These are phyloP conservation scores for Vicugna pacos DNA, from an alignment of 2,113 vertebrate genomes.

Conservation along the genomic window DNA sequence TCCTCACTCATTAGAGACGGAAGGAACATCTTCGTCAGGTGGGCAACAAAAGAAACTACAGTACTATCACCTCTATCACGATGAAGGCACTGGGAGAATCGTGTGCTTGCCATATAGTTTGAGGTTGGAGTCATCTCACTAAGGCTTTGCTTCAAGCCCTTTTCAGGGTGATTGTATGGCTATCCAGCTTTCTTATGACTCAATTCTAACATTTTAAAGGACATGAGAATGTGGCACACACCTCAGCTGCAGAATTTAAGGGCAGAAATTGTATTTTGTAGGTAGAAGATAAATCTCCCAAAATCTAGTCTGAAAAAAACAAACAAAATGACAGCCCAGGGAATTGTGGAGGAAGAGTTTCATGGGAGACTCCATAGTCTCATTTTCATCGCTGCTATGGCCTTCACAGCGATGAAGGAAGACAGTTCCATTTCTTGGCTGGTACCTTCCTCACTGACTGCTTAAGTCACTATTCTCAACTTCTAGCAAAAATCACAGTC, in stretches of 20 bases:
- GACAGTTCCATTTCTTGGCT: neutral
- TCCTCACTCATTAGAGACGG: slow-evolving; percentile 67
- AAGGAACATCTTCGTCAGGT: neutral
- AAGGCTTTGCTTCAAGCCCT: slow-evolving; percentile 50
- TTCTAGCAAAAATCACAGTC: neutral
- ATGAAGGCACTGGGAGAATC: slow-evolving; percentile 30
- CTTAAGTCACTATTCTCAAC: neutral
- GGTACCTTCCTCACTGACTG: neutral
- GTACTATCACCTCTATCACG: neutral
- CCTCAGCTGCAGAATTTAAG: slow-evolving; percentile 21
- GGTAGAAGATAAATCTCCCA: neutral
- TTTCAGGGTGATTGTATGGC: neutral
- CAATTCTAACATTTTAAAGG: slow-evolving; percentile 13
- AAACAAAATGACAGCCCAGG: neutral
- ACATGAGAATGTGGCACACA: slow-evolving; percentile 17
- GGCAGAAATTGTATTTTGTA: slow-evolving; percentile 14
- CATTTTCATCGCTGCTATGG: neutral
- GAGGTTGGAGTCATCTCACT: slow-evolving; percentile 50
- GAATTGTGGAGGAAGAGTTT: neutral
- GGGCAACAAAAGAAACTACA: slow-evolving; percentile 14
- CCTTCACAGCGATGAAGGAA: neutral
- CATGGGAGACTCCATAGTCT: neutral
- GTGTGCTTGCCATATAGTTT: neutral
- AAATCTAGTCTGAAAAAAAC: slow-evolving; percentile 30
- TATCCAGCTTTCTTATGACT: neutral